phyloP scores from a whole-genome alignment of 2,113 vertebrate genomes.

The Phoxinus phoxinus region DNA sequence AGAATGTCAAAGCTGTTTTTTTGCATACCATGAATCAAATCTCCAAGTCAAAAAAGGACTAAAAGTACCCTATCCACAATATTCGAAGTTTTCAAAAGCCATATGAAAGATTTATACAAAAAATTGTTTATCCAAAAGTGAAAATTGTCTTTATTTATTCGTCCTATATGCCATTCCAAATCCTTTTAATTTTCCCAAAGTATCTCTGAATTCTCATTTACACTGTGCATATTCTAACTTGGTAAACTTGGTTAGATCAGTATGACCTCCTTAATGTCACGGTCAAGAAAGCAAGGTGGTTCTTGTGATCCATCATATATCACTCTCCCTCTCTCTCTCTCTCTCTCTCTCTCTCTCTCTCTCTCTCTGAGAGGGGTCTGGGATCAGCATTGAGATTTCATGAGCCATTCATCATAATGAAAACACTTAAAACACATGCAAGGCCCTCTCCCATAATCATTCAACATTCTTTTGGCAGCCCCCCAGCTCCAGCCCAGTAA shows the following conservation, averaged over 20 bases:
- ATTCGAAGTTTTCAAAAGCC: background rate
- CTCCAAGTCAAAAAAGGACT: background rate
- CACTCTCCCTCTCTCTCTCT: slow-evolving; percentile 44
- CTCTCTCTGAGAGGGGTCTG: slow-evolving; percentile 36
- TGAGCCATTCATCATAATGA: slow-evolving; percentile 52
- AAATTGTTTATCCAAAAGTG: background rate
- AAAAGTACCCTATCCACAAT: background rate
- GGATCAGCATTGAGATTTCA: slow-evolving; percentile 39
- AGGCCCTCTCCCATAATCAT: slow-evolving; percentile 39
- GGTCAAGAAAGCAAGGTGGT: background rate
- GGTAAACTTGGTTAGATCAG: background rate
- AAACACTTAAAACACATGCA: slow-evolving; percentile 51
- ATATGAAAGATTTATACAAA: background rate
- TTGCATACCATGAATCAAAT: background rate
- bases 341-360: slow-evolving; percentile 29
- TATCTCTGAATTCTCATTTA: background rate
- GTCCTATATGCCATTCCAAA: background rate
- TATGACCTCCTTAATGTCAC: background rate
- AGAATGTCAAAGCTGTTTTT: background rate
- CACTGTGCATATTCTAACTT: background rate
- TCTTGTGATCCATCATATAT: background rate
- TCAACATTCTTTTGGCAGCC: slow-evolving; percentile 38
- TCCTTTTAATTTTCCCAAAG: background rate
- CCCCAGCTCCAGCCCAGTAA: slow-evolving; percentile 25
- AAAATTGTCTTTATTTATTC: background rate